Base-by-base conservation (phyloP, 2,888 invertebrate species). In the Lepidocyrtinus sp. region DNA sequence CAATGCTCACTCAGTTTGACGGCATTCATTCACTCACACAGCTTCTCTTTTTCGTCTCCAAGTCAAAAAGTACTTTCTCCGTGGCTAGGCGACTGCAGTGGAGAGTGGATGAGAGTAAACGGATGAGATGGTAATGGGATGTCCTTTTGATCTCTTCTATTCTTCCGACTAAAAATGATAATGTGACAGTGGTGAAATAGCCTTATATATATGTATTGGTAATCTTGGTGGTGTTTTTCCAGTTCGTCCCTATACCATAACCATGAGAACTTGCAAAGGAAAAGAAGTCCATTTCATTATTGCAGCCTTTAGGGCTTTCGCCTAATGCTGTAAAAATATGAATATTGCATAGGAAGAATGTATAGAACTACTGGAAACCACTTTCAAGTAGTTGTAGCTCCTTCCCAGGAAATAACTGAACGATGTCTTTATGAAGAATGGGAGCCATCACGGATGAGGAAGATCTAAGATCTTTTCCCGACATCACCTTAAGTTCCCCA, bases 91-190 rank as follows among this genome's bases (percentile, higher is more conserved):
- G n/a, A n/a, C n/a, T n/a, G n/a, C n/a, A n/a, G n/a, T n/a, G n/a
- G n/a, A 75, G 75, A 81, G 75, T 75, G 81, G 75, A 75, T 80
- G 79, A 79, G 79, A 69, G 79, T 74, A 79, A 74, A 79, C 74
- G 70, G 73, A 79, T 79, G 80, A 75, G 80, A 80, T 81, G 75
- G 81, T 75, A 81, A 81, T 81, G 75, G 81, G 75, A 81, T 81
- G 81, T 81, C 81, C 75, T 75, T 72, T 81, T 80, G 80, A 69
- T 79, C 79, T 80, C 71, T 78, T 70, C 59, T 72, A 25, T 74
- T 70, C 74, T 62, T 50, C 68, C 67, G 45, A 45, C 59, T 70
- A 75, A 80, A 75, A 81, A 80, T 80, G 80, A 80, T 80, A 80
- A 80, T 80, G 80, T 74, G 75, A 80, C 72, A 63, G 63, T 72